Evolutionary conservation across 2,888 invertebrate genomes (phyloP).

Genomic region (Caenorhabditis sp.): DNA sequence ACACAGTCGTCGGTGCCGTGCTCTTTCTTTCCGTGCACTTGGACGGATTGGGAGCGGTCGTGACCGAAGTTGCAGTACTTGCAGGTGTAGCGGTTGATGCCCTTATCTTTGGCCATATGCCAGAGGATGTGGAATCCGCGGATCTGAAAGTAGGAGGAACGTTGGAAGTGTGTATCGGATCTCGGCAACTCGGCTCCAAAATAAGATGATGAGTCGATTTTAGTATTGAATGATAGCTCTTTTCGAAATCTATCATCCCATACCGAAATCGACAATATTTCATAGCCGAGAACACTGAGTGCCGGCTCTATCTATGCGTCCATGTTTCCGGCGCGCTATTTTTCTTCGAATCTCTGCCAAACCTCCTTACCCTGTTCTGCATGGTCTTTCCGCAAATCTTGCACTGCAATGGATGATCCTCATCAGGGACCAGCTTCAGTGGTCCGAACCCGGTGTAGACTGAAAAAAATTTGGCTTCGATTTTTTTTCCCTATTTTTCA

Average conservation of each 20-base stretch:
- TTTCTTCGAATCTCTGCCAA: not conserved
- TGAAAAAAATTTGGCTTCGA: constrained; percentile 2
- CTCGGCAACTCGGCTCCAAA: too few relatives aligned
- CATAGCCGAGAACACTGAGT: too few relatives aligned
- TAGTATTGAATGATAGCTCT: too few relatives aligned
- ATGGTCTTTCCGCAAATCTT: constrained; percentile 81
- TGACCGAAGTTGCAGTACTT: constrained; percentile 81
- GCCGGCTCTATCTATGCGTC: too few relatives aligned
- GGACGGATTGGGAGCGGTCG: constrained; percentile 81
- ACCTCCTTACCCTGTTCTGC: constrained; percentile 75
- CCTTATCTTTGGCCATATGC: constrained; percentile 82
- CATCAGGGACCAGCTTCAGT: constrained; percentile 67
- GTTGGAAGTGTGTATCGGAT: too few relatives aligned
- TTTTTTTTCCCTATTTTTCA: not conserved
- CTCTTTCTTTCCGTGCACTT: constrained; percentile 81
- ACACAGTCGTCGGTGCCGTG: constrained; percentile 80
- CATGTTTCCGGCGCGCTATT: too few relatives aligned
- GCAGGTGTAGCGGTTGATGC: constrained; percentile 82
- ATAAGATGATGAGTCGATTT: too few relatives aligned
- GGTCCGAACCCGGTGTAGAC: constrained; percentile 48
- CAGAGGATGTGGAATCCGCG: constrained; percentile 82
- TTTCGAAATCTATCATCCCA: too few relatives aligned
- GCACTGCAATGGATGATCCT: constrained; percentile 81
- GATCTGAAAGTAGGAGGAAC: constrained; percentile 70
- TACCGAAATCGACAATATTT: too few relatives aligned